phyloP scores from a whole-genome alignment of 2,797 vertebrate species.

The Hirundo rustica region DNA sequence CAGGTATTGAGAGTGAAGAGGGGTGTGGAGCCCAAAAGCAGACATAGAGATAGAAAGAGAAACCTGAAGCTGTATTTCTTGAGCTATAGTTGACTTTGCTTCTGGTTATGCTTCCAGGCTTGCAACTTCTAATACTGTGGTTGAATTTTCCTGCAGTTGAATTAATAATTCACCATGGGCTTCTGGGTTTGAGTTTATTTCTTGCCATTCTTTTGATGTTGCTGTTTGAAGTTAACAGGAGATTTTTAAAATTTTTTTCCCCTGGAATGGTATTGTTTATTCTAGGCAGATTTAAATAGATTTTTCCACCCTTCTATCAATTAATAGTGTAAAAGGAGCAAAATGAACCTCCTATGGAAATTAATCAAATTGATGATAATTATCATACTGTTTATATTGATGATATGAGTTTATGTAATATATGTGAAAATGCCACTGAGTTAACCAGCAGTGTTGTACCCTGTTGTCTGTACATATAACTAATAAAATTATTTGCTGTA shows the following conservation, averaged over 20 bases:
- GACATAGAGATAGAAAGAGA: fast-evolving
- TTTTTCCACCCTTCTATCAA: neutral
- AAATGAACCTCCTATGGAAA: neutral
- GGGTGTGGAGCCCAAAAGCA: neutral
- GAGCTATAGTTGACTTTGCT: neutral
- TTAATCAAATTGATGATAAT: neutral
- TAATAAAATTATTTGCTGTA: neutral
- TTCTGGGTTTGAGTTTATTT: neutral
- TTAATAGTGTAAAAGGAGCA: neutral
- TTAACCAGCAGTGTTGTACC: neutral
- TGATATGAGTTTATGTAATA: neutral
- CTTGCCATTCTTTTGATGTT: neutral
- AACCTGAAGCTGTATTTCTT: neutral
- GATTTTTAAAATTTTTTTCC: neutral
- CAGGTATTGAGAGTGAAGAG: fast-evolving
- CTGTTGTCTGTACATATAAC: neutral
- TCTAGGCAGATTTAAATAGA: neutral
- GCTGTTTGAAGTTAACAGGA: neutral
- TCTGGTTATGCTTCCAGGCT: neutral
- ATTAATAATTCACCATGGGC: neutral
- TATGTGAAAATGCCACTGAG: neutral
- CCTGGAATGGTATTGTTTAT: neutral
- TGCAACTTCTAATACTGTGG: neutral
- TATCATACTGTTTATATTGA: neutral
- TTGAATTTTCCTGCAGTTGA: neutral